These are phyloP conservation scores for Hirundo rustica DNA, from an alignment of 2,797 vertebrate species.

Conservation along the genomic window DNA sequence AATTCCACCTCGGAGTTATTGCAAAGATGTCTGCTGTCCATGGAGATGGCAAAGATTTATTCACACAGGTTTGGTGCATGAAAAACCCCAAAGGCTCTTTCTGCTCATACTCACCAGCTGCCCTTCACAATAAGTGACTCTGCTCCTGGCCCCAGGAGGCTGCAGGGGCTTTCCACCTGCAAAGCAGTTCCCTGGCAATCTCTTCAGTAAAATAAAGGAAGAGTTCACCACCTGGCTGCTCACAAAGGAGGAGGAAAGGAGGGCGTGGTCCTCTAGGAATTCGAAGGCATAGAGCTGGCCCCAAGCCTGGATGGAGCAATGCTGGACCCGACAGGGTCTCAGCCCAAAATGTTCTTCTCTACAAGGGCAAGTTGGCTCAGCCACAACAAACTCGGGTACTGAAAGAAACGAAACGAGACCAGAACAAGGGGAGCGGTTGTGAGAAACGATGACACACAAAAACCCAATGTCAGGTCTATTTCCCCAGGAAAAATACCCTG, in stretches of 20 bases:
- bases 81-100: neutral
- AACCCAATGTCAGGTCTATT: neutral
- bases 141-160: neutral
- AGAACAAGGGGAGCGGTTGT: neutral
- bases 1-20: conserved; percentile 31
- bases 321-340: neutral
- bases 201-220: conserved; percentile 27
- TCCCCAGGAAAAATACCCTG: neutral
- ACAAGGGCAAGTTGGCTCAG: conserved; percentile 44
- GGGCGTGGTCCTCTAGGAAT: conserved; percentile 3
- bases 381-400: conserved; percentile 52
- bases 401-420: neutral
- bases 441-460: neutral
- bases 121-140: conserved; percentile 63
- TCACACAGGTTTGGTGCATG: neutral
- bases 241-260: conserved; percentile 39
- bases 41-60: neutral
- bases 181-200: conserved; percentile 50
- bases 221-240: conserved; percentile 40
- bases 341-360: neutral
- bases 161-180: neutral
- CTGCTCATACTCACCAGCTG: conserved; percentile 64
- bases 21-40: neutral
- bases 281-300: conserved; percentile 25
- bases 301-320: conserved; percentile 42